A percentile compares a stretch with the other conserved stretches of the same genome.
These are phyloP conservation scores for Heliothis peltigera DNA, from an alignment of 2,888 invertebrate species.

Conservation along the genomic window DNA sequence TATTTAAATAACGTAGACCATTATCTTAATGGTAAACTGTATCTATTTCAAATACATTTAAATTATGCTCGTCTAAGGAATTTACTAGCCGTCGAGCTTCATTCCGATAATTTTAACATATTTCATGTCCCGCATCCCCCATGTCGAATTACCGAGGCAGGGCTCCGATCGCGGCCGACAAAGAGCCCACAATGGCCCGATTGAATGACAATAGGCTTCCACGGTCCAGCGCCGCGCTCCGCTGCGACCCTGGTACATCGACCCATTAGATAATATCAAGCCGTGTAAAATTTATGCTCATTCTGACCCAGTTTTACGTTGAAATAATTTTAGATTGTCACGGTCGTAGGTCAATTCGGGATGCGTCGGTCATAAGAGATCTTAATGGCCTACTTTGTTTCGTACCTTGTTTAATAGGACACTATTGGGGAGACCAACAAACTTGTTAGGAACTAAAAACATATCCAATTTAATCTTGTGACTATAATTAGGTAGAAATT, in stretches of 20 bases:
- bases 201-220: constrained; percentile 85
- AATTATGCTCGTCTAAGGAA: constrained; percentile 25
- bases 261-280: constrained; percentile 65
- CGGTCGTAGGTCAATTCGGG: constrained; percentile 71
- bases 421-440: constrained; percentile 6
- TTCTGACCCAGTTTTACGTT: constrained; percentile 75
- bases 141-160: constrained; percentile 71
- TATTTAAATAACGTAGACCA: neutral
- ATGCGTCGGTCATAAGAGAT: constrained; percentile 46
- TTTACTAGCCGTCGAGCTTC: constrained; percentile 34
- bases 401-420: constrained; percentile 23
- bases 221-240: constrained; percentile 78
- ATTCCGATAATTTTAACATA: constrained; percentile 61
- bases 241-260: constrained; percentile 71
- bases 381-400: constrained; percentile 38
- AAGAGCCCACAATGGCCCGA: constrained; percentile 81
- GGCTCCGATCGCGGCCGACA: constrained; percentile 72
- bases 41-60: constrained; percentile 19
- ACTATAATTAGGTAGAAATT: too few relatives aligned
- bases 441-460: neutral
- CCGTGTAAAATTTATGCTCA: constrained; percentile 76
- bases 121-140: constrained; percentile 70
- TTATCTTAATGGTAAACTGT: constrained; percentile 2
- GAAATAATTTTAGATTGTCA: constrained; percentile 76
- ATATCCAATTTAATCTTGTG: too few relatives aligned